Evolutionary conservation across 2,888 invertebrate species (phyloP), one percentile per base, ranked within the genome.

Genomic region (Temnothorax unifasciatus): DNA sequence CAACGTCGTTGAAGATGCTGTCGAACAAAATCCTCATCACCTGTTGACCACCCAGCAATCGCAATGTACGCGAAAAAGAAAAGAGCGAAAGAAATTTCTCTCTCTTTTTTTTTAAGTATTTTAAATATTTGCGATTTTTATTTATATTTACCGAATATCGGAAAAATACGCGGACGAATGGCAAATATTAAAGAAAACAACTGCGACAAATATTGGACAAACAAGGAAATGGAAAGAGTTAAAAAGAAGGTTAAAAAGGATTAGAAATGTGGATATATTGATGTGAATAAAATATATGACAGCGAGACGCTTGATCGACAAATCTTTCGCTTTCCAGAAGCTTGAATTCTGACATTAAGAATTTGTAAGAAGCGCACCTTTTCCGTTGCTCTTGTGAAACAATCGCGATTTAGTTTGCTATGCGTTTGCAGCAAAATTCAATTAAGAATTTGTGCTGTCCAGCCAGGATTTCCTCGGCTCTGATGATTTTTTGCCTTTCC

Each of bases 401-500:
- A 25, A 25, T 59, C 8, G 34, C 6, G 13, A 63, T 47, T 64
- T 52, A 50, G 9, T 76, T 64, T 25, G 50, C n/a, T 13, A 29
- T 61, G 38, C 18, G 9, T 57, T 57, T 21, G 21, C 15, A 47
- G 5, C 2, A n/a, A 34, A 44, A 29, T 29, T 61, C 59, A n/a
- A 15, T 74, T 74, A 38, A 38, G 11, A 34, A 8, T 13, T 63
- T 29, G 1, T 8, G 9, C n/a, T 54, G 15, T n/a, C n/a, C 38
- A 50, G 44, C 38, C n/a, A 41, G 18, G 18, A 21, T 76, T 41
- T 66, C 8, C 18, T 41, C 18, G 29, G 13, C 15, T 82, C 75
- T 38, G 29, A 75, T 29, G 63, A 64, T 64, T 64, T 64, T 64
- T 50, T 64, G 66, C 63, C 63, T 85, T 61, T 88, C 66, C 61